Base-by-base conservation (phyloP, 1,140 invertebrate genomes). In the Euglossa dilemma region DNA sequence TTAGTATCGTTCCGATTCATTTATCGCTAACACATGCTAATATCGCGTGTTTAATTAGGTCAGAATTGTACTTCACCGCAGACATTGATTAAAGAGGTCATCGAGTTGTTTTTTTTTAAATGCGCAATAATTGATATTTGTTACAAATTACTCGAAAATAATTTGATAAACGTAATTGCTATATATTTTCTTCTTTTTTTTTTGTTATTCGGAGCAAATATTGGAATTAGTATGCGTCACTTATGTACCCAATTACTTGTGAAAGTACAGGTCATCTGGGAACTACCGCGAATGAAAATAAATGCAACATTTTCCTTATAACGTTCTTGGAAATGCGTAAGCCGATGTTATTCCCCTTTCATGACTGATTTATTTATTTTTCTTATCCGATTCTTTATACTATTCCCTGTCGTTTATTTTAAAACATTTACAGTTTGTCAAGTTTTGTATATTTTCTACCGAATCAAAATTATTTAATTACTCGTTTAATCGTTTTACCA, bases 241-340 rank as follows among this genome's bases (percentile, higher is more conserved):
- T 14, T 11, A 23, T 16, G 14, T 63, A 36, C 7, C 16, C 16
- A 63, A 7, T 63, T 36, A 36, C 23, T 9, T 59, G 8, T 25
- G 25, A 8, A n/a, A 57, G 23, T 57, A 18, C 16, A 7, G 45
- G 23, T 7, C 16, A 20, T 9, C 12, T 50, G 70, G 70, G 52
- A 72, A 72, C 57, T 52, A 72, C 70, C 70, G 70, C 28, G 28
- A 56, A 71, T 54, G 11, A 71, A 23, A 36, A 20, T 61, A 61
- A 25, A 25, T 6, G 28, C 11, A 5, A n/a, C 5, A 28, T 45
- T 75, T 61, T 75, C 25, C 18, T 63, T 8, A 12, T 63, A 36
- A 5, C 1, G 12, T 61, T 61, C n/a, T 43, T 12, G 0, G 28
- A 72, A 36, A 23, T 43, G 14, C 9, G 20, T 45, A 64, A 36